A percentile compares a stretch with the other conserved stretches of the same genome.
These are phyloP conservation scores for Xenopus laevis DNA, from an alignment of 2,113 vertebrate species.

Conservation along the genomic window DNA sequence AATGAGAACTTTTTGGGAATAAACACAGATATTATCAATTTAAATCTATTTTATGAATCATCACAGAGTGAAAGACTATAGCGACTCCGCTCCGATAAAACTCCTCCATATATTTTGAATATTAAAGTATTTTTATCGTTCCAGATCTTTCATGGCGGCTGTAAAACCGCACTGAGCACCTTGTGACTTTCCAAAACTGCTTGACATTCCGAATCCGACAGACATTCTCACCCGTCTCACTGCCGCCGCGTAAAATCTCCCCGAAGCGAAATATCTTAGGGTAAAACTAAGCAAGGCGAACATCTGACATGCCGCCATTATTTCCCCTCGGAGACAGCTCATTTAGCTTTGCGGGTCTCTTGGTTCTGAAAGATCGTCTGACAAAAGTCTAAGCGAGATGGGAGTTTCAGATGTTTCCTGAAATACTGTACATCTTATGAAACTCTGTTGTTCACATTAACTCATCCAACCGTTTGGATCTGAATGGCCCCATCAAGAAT, in stretches of 20 bases:
- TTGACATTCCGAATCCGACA: neutral
- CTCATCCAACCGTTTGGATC: slow-evolving; percentile 3
- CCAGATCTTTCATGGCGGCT: too few relatives aligned
- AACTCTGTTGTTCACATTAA: slow-evolving; percentile 15
- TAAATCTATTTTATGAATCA: too few relatives aligned
- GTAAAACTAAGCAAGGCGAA: slow-evolving; percentile 7
- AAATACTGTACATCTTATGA: slow-evolving; percentile 13
- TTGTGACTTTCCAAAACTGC: neutral
- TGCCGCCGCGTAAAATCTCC: neutral
- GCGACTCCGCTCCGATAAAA: too few relatives aligned
- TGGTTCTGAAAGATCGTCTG: too few relatives aligned
- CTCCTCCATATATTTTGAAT: too few relatives aligned
- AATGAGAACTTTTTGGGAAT: too few relatives aligned
- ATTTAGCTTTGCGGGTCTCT: neutral
- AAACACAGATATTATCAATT: too few relatives aligned
- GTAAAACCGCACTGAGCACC: too few relatives aligned
- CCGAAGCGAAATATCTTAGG: slow-evolving; percentile 15
- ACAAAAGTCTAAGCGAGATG: too few relatives aligned
- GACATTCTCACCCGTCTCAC: neutral
- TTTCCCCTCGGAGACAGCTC: neutral
- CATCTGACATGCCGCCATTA: slow-evolving; percentile 21
- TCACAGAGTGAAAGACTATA: too few relatives aligned
- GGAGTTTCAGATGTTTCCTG: slow-evolving; percentile 2
- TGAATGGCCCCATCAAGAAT: neutral
- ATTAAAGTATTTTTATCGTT: too few relatives aligned